Conservation (phyloP, 2,888 invertebrate genomes). For the Mythimna impura region DNA sequence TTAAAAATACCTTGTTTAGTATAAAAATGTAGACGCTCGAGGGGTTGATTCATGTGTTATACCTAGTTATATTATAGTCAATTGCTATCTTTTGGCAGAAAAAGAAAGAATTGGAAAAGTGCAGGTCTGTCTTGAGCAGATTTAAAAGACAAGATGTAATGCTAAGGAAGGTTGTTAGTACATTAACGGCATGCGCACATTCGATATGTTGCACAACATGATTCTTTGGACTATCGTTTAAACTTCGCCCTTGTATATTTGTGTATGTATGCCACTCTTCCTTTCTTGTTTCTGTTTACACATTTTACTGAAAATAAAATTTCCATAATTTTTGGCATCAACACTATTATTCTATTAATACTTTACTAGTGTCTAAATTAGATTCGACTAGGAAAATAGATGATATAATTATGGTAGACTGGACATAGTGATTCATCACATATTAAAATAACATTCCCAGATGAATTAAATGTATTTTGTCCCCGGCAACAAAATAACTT, state of each 20-base stretch:
- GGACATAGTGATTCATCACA: background rate
- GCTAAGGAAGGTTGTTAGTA: too few relatives aligned
- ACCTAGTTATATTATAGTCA: background rate
- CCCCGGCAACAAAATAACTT: background rate
- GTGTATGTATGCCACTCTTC: background rate
- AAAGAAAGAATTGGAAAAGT: too few relatives aligned
- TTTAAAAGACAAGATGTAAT: too few relatives aligned
- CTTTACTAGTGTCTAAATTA: background rate
- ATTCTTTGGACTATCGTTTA: background rate
- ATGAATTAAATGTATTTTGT: background rate
- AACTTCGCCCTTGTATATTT: background rate
- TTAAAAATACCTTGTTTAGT: too few relatives aligned
- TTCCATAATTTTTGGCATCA: background rate
- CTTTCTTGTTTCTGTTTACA: background rate
- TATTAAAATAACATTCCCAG: background rate
- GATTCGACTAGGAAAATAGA: background rate
- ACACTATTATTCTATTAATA: background rate
- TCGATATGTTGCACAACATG: background rate
- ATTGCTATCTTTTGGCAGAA: too few relatives aligned
- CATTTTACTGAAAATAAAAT: background rate
- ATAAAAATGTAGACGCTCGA: too few relatives aligned
- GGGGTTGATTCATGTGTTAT: too few relatives aligned
- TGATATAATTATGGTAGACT: background rate
- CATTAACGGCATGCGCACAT: background rate
- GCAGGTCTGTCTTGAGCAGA: too few relatives aligned